These are phyloP conservation scores for Gopherus flavomarginatus DNA, from an alignment of 2,113 vertebrate genomes.

Conservation along the genomic window DNA sequence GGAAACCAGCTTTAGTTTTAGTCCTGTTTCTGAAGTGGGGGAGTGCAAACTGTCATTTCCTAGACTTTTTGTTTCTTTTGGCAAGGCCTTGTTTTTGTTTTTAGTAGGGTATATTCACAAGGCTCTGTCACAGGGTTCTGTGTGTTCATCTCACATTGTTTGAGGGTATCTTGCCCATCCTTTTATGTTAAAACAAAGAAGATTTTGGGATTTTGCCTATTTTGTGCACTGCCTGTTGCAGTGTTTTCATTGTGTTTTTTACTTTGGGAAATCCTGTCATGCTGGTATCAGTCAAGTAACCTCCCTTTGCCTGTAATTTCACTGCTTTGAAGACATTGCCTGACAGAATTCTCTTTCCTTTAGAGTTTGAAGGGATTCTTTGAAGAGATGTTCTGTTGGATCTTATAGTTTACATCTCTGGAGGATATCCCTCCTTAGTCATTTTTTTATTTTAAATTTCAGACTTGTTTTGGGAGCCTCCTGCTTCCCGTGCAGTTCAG, in stretches of 20 bases:
- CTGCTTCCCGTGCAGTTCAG: background rate
- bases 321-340: background rate
- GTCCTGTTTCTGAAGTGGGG: background rate
- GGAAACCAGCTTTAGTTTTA: background rate
- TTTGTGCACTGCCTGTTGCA: background rate
- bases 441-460: background rate
- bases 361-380: background rate
- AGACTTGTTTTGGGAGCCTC: background rate
- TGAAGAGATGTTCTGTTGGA: background rate
- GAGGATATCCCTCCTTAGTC: background rate
- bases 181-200: background rate
- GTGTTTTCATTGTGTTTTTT: background rate
- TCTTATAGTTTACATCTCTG: background rate
- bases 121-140: background rate
- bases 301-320: constrained; percentile 5
- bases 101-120: background rate
- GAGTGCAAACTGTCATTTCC: background rate
- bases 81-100: background rate
- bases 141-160: background rate
- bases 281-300: background rate
- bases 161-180: background rate
- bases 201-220: background rate
- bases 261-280: background rate
- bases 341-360: background rate
- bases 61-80: background rate